Evolutionary conservation across 2,113 vertebrate genomes (phyloP).

Genomic region (Onychostoma macrolepis): DNA sequence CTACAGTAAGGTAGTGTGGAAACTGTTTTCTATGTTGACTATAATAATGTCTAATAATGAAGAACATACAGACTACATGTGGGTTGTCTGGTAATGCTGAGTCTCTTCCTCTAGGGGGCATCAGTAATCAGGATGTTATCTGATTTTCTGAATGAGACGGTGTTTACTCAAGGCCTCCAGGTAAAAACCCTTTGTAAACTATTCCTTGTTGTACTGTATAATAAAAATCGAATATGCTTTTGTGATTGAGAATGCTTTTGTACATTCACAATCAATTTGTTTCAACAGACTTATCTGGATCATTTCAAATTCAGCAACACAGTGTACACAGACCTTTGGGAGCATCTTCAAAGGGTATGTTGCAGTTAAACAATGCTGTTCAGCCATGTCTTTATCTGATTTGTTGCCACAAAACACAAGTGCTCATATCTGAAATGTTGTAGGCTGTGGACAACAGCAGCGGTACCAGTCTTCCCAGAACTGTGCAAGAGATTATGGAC

Average conservation of each 20-base stretch:
- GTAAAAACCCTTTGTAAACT: constrained; percentile 74
- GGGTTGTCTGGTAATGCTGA: neutral
- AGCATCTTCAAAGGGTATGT: constrained; percentile 82
- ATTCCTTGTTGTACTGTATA: neutral
- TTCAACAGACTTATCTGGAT: constrained; percentile 76
- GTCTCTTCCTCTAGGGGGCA: constrained; percentile 78
- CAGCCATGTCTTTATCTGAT: neutral
- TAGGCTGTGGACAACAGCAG: constrained; percentile 58
- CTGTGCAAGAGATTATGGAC: constrained; percentile 82
- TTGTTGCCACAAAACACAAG: neutral
- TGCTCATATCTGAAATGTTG: neutral
- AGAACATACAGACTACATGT: neutral
- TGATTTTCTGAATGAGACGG: constrained; percentile 79
- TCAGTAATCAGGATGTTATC: constrained; percentile 95
- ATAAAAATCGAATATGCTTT: neutral
- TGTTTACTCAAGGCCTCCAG: constrained; percentile 82
- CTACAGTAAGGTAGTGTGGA: constrained; percentile 88
- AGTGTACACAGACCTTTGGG: constrained; percentile 83
- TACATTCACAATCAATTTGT: neutral
- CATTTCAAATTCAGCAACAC: constrained; percentile 82
- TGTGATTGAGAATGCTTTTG: neutral
- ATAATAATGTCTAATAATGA: neutral
- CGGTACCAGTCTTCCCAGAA: constrained; percentile 55
- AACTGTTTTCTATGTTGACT: neutral
- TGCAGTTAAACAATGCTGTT: neutral